phyloP scores from a whole-genome alignment of 2,113 vertebrate species.

The Clarias gariepinus region DNA sequence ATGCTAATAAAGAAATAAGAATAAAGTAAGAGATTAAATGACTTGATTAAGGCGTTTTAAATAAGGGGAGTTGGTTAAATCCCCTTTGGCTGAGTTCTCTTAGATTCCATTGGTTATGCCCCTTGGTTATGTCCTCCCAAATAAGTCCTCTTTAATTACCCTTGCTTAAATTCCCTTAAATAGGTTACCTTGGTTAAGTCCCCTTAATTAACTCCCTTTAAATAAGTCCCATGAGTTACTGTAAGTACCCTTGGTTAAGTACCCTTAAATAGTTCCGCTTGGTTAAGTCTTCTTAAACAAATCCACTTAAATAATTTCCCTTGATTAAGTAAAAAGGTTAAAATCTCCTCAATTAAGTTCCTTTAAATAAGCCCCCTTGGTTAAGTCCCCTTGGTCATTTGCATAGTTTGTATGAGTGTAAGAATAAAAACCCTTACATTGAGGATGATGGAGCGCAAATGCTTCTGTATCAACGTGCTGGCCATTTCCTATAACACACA shows the following conservation, averaged over 20 bases:
- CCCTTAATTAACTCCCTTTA: not conserved
- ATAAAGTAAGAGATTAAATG: not conserved
- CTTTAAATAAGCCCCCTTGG: not conserved
- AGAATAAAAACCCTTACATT: constrained; percentile 82
- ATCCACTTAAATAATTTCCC: not conserved
- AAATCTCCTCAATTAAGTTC: too few species aligned
- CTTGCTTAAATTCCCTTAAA: not conserved
- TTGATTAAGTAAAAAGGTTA: not conserved
- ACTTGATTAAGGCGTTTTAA: too few species aligned
- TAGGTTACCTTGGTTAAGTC: not conserved
- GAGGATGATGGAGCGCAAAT: constrained; percentile 94
- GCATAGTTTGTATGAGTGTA: not conserved
- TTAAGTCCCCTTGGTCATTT: not conserved
- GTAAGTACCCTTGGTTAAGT: too few species aligned
- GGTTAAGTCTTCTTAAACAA: not conserved
- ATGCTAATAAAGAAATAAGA: not conserved
- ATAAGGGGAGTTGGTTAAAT: too few species aligned
- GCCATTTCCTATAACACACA: constrained; percentile 87
- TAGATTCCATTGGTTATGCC: too few species aligned
- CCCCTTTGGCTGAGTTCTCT: not conserved
- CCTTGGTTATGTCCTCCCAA: too few species aligned
- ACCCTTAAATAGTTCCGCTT: not conserved
- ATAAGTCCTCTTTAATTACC: not conserved
- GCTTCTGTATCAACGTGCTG: constrained; percentile 93
- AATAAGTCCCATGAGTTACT: too few species aligned